Conservation (phyloP, 2,888 invertebrate species). For the Nesidiocoris tenuis region DNA sequence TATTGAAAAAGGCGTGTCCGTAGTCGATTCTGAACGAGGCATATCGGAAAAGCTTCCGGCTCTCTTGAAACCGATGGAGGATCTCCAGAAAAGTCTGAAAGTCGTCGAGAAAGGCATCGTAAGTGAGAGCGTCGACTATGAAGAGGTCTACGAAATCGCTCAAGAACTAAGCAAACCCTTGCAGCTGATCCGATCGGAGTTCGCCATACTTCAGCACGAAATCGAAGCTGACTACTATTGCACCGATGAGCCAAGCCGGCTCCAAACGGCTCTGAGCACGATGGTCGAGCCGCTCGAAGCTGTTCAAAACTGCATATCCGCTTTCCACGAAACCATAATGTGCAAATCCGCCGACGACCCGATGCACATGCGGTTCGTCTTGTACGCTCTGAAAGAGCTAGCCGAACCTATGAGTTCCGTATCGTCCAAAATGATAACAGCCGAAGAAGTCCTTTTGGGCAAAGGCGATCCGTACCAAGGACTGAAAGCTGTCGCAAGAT, state of each 20-base stretch:
- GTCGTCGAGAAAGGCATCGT: slow-evolving; percentile 42
- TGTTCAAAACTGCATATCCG: slow-evolving; percentile 53
- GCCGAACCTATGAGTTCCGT: slow-evolving; percentile 49
- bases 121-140: slow-evolving; percentile 38
- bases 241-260: slow-evolving; percentile 10
- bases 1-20: slow-evolving; percentile 48
- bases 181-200: slow-evolving; percentile 50
- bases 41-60: slow-evolving; percentile 44
- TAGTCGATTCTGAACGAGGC: slow-evolving; percentile 40
- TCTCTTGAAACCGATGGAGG: slow-evolving; percentile 49
- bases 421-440: slow-evolving; percentile 48
- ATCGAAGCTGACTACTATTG: slow-evolving; percentile 50
- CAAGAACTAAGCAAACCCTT: slow-evolving; percentile 51
- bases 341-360: slow-evolving; percentile 50
- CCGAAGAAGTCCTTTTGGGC: slow-evolving; percentile 49
- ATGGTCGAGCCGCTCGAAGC: slow-evolving; percentile 52
- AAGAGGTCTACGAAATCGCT: slow-evolving; percentile 43
- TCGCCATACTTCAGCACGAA: slow-evolving; percentile 50
- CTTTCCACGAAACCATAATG: slow-evolving; percentile 53
- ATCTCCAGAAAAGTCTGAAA: slow-evolving; percentile 48
- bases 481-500: slow-evolving; percentile 48
- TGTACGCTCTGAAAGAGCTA: slow-evolving; percentile 55
- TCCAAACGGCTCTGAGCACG: slow-evolving; percentile 32
- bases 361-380: slow-evolving; percentile 48
- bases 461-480: slow-evolving; percentile 48